Conservation (phyloP, 2,113 vertebrate species). For the Petaurus breviceps region DNA sequence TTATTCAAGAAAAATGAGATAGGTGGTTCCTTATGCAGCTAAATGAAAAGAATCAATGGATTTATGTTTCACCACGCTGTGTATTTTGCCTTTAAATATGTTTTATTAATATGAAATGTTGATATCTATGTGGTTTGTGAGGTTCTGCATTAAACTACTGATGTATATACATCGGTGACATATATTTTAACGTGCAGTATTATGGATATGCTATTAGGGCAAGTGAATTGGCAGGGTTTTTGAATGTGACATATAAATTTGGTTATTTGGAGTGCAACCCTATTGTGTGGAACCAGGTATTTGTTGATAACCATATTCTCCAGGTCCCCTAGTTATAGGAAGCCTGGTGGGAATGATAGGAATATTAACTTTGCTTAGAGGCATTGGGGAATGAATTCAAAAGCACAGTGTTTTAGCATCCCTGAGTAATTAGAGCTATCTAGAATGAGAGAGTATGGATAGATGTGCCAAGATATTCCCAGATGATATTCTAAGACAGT, state of each 20-base stretch:
- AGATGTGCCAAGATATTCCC: background rate
- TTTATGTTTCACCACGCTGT: background rate
- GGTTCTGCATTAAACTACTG: background rate
- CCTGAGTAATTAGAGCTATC: background rate
- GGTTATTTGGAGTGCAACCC: background rate
- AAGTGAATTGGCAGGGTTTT: background rate
- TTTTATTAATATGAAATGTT: background rate
- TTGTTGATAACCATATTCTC: background rate
- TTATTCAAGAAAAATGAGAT: background rate
- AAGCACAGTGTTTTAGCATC: background rate
- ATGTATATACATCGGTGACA: background rate
- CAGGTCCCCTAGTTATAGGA: background rate
- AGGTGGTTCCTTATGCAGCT: background rate
- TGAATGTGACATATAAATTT: background rate
- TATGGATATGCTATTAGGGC: background rate
- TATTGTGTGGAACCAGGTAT: background rate
- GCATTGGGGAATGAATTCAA: background rate
- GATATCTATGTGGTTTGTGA: background rate
- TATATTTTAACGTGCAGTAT: background rate
- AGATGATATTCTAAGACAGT: background rate
- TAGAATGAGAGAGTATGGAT: background rate
- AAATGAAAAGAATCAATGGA: background rate
- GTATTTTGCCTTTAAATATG: background rate
- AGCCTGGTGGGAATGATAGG: background rate
- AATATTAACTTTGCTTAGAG: background rate